Base-by-base conservation (phyloP, 1,140 invertebrate genomes). In the Drosophila azteca region DNA sequence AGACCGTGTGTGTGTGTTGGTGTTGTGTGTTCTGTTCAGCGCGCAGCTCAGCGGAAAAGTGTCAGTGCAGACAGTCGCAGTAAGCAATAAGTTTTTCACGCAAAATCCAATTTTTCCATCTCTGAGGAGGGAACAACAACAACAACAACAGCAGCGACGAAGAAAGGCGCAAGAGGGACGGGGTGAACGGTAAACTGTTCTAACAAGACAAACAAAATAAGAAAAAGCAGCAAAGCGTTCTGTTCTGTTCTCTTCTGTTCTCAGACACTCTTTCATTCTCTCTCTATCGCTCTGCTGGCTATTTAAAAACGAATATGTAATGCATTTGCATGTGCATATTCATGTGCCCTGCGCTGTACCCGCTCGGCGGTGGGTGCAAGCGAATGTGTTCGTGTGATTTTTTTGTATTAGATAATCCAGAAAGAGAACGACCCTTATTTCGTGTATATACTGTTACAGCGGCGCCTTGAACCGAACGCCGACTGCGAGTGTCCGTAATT, bases 401-500 rank as follows among this genome's bases (percentile, higher is more conserved):
- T 31, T 31, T 22, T 41, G 22, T 41, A 39, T 39, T 39, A 39
- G 35, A 39, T 39, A 39, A 39, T 39, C 35, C 35, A 39, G 35
- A 39, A 39, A 39, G 35, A 39, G 35, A 20, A 20, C 17, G 17
- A 39, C 35, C 35, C 35, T 39, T 39, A 39, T 39, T 39, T 39
- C 11, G 45, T 41, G 9, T 59, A 11, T 52, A 44, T 54, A 41
- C 26, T 55, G 68, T 65, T 52, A 78, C 76, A 84, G 70, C 80
- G 80, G 80, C 80, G 80, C 80, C 72, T 45, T 79, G 26, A 57
- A 43, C 49, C 24, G 58, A 59, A 74, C 26, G 49, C 41, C 63
- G 71, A 79, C 80, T 90, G 88, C 82, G 87, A 81, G 68, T 90
- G 82, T 88, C 88, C 79, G 65, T 75, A 87, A 84, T 84, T 85